Conservation (phyloP, 1,140 invertebrate species). For the Probaryconus sp. region DNA sequence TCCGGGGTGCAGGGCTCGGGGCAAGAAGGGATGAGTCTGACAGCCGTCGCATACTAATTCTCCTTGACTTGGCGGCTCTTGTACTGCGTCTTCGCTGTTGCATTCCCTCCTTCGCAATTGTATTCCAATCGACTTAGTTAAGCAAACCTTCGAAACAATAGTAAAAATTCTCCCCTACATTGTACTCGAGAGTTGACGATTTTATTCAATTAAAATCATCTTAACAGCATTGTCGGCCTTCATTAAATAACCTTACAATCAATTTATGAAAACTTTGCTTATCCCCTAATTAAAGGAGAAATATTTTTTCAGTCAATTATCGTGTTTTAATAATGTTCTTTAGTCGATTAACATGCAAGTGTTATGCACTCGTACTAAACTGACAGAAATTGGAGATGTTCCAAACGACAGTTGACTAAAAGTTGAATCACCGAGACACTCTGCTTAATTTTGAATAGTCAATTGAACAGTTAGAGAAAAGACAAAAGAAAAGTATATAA, state of each 20-base stretch:
- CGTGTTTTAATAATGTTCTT: too few species aligned
- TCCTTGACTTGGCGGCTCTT: slow-evolving; percentile 22
- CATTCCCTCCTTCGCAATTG: not conserved
- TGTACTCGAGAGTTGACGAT: not conserved
- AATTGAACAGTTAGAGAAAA: slow-evolving; percentile 36
- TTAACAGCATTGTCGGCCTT: too few species aligned
- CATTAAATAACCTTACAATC: too few species aligned
- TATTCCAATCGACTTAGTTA: not conserved
- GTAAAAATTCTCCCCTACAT: not conserved
- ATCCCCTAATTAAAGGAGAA: too few species aligned
- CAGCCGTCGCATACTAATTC: slow-evolving; percentile 75
- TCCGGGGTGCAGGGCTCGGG: slow-evolving; percentile 48
- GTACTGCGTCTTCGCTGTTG: slow-evolving; percentile 1
- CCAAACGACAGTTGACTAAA: slow-evolving; percentile 54
- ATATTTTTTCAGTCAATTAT: too few species aligned
- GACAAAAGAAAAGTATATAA: slow-evolving; percentile 18
- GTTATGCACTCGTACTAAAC: slow-evolving; percentile 34
- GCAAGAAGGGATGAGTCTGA: slow-evolving; percentile 61
- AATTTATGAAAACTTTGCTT: too few species aligned
- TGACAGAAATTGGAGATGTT: slow-evolving; percentile 54
- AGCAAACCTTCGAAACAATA: not conserved
- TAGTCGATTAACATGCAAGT: slow-evolving; percentile 58
- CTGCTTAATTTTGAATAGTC: slow-evolving; percentile 53
- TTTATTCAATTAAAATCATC: not conserved
- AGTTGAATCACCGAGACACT: slow-evolving; percentile 43